Evolutionary conservation across 2,888 invertebrate species (phyloP).

Genomic region (Chaetogeoica ovagalla): DNA sequence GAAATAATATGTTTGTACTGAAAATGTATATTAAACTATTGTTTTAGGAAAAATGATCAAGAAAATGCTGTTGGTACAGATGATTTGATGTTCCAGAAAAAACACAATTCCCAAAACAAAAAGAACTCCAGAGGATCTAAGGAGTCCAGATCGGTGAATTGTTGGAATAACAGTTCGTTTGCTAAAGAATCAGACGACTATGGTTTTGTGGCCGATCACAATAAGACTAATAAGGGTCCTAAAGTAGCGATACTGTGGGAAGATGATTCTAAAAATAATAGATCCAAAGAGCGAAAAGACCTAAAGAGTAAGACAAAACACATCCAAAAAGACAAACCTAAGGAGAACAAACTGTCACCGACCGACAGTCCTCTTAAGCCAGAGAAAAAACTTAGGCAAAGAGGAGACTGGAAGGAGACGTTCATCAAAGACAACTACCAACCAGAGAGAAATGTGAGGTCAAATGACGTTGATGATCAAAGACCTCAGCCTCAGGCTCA

Average conservation of each 20-base stretch:
- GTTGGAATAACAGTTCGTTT: constrained; percentile 51
- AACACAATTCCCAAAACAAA: constrained; percentile 51
- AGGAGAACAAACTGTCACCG: constrained; percentile 43
- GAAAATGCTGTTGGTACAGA: constrained; percentile 33
- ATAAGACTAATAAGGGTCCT: constrained; percentile 42
- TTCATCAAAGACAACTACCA: constrained; percentile 51
- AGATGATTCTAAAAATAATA: constrained; percentile 48
- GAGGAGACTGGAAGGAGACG: constrained; percentile 50
- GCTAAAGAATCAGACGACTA: constrained; percentile 46
- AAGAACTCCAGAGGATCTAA: constrained; percentile 47
- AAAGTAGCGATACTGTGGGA: constrained; percentile 42
- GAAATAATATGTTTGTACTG: not conserved
- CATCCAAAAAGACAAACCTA: constrained; percentile 48
- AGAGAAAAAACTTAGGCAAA: constrained; percentile 47
- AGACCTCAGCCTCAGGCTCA: constrained; percentile 47
- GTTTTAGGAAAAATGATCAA: constrained; percentile 48
- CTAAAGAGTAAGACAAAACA: constrained; percentile 47
- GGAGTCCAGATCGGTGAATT: constrained; percentile 42
- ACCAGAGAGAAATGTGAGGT: constrained; percentile 48
- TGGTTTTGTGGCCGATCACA: constrained; percentile 42
- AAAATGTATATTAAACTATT: not conserved
- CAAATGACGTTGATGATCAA: constrained; percentile 47
- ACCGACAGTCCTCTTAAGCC: constrained; percentile 48
- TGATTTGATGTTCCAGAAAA: constrained; percentile 39
- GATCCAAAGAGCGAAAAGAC: constrained; percentile 48